Base-by-base conservation (phyloP, 1,140 invertebrate species). In the Drosophila kanapiae region DNA sequence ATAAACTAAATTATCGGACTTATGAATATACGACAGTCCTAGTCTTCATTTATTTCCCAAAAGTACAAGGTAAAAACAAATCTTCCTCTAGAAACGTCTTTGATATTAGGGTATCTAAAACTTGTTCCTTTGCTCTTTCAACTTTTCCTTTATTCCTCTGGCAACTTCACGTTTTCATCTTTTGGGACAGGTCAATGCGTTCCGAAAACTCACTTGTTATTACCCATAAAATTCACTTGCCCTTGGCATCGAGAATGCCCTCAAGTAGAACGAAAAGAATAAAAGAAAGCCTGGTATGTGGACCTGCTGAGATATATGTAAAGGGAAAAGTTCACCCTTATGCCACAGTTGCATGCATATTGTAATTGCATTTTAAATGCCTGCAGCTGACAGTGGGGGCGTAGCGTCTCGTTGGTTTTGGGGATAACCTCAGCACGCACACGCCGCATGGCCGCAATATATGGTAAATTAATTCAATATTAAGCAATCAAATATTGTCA, bases 401-500 rank as follows among this genome's bases (percentile, higher is more conserved):
- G 7, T 16, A n/a, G 37, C 43, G 48, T 40, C 31, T 23, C n/a
- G 18, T n/a, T 77, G 61, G 48, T 35, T 54, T 45, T 31, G 71
- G 56, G 45, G 45, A 35, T 53, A 79, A 57, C 71, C 76, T 47
- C 80, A 67, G 33, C 57, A 72, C 80, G 53, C 76, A 77, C 48
- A 59, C 58, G 51, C 48, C 72, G 47, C 37, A n/a, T 33, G 63
- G 57, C 82, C 82, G 53, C 84, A 87, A 84, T 75, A 61, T 87
- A 78, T 88, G 83, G 71, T 88, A 84, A 88, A 88, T 90, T 88
- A 88, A 88, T 88, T 88, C 80, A 84, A 84, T 88, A 88, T 88
- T 88, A 80, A 75, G 84, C 85, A 88, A 81, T 88, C 84, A 88
- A 88, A 90, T 88, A 88, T 84, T 87, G 84, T 87, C 77, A 61